Evolutionary conservation across 2,888 invertebrate genomes (phyloP), one percentile per base, ranked within the genome.

Genomic region (Ornithoptera priamus): DNA sequence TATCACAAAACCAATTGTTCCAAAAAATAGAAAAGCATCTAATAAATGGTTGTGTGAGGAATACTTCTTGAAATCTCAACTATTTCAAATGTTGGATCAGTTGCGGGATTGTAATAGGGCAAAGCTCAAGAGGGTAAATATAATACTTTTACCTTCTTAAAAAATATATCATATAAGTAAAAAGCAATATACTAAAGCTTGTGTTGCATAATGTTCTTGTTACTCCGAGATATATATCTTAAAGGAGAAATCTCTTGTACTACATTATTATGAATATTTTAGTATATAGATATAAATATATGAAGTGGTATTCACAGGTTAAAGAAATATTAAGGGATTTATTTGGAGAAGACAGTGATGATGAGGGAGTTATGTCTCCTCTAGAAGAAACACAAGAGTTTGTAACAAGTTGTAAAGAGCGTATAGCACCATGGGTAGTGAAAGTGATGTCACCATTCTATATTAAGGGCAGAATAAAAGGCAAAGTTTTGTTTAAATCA

Each of bases 361-460:
- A 93, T 67, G 93, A 94, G 75, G 90, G 87, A 46, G 84, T 90
- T 68, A 79, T 93, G 60, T 93, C 93, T 8, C 94, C 94, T 2
- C 80, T 93, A 56, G 90, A 93, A 65, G 93, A 93, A 71, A 92
- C 91, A 3, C 83, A 89, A 60, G 92, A 93, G 62, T 92, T 94
- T 77, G 75, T 93, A n/a, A 80, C 83, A 1, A 93, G 93, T 73
- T 94, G 94, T 74, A 93, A 93, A 76, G 93, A 93, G 73, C 87
- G 94, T 22, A 93, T 94, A 71, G 94, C 95, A 0, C 94, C 94
- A 24, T 91, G 94, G 88, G 94, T 95, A n/a, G 94, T 95, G 0
- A 93, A 93, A 74, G 88, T 94, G 70, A 83, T 95, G 6, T 94
- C 94, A 75, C 94, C 95, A 5, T 93, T 93, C 78, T 95, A 94